Base-by-base conservation (phyloP, 2,113 vertebrate genomes). In the Motacilla alba region DNA sequence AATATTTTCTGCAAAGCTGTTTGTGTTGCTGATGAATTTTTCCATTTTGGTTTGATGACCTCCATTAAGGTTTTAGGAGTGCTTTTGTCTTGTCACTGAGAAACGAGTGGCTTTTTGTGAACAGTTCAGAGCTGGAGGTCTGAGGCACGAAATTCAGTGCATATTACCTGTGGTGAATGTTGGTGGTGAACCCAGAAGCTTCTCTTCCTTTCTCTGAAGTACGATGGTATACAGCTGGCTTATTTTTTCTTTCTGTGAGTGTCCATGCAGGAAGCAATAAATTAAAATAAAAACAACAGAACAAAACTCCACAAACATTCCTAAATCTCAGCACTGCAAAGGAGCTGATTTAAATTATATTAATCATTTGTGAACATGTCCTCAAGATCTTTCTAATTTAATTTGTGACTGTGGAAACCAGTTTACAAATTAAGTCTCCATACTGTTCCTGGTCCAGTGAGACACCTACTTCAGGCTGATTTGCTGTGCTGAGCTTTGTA, bases 201-300 rank as follows among this genome's bases (percentile, higher is more conserved):
- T 79, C 53, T 85, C 87, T 79, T 59, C 19, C 41, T 74, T 83
- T 74, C 67, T 56, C 55, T 87, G 55, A 43, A 91, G 73, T 87
- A 47, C 46, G 75, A 23, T 47, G 12, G 55, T 47, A 43, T 66
- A 43, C 77, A 77, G 53, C 80, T 95, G 67, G 11, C 9, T 20
- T 23, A 8, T 63, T 23, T 31, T 76, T 58, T 33, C 39, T 66
- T 81, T 89, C 33, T 59, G 4, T 8, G 64, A 85, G 35, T 89
- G 85, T 52, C 43, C 30, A 24, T 35, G 21, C 53, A 95, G 94
- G 93, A 97, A 97, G 52, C 53, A 93, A 90, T 89, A 84, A 91
- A 90, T 94, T 80, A 62, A 68, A 86, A 77, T 39, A 62, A 49
- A 35, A n/a, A 26, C 28, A 30, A 35, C 22, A 50, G 53, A 39